phyloP scores from a whole-genome alignment of 2,113 vertebrate genomes.

The Psophia crepitans region DNA sequence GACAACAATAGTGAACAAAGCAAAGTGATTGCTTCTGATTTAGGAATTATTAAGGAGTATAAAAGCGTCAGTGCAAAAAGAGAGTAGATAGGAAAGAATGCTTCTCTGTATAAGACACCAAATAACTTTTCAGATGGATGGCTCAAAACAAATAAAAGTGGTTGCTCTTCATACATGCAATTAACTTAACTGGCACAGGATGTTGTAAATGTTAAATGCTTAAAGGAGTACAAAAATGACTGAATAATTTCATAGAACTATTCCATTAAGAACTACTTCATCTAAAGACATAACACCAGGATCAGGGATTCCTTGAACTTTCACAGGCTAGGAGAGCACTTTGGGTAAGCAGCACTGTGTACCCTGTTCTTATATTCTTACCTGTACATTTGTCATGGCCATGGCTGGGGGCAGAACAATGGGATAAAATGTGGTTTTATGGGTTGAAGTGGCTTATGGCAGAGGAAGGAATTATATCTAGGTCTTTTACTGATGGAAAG shows the following conservation, averaged over 20 bases:
- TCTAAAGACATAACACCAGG: background rate
- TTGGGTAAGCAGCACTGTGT: background rate
- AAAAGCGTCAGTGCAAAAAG: background rate
- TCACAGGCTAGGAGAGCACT: background rate
- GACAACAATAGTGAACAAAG: background rate
- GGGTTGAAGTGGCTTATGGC: background rate
- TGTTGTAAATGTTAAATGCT: background rate
- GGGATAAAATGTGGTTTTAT: background rate
- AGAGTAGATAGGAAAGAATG: background rate
- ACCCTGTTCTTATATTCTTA: background rate
- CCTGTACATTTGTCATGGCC: background rate
- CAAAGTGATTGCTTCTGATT: background rate
- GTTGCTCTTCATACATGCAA: background rate
- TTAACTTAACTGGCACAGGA: background rate
- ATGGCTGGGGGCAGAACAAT: background rate
- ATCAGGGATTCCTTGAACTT: background rate
- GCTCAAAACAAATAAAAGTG: background rate
- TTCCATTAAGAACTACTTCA: background rate
- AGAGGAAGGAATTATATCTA: background rate
- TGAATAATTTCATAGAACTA: background rate
- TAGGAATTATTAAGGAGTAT: background rate
- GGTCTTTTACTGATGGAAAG: background rate
- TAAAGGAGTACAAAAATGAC: background rate
- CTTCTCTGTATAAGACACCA: background rate
- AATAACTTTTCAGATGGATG: background rate